These are phyloP conservation scores for Cervus canadensis DNA, from an alignment of 2,113 vertebrate species.

Conservation along the genomic window DNA sequence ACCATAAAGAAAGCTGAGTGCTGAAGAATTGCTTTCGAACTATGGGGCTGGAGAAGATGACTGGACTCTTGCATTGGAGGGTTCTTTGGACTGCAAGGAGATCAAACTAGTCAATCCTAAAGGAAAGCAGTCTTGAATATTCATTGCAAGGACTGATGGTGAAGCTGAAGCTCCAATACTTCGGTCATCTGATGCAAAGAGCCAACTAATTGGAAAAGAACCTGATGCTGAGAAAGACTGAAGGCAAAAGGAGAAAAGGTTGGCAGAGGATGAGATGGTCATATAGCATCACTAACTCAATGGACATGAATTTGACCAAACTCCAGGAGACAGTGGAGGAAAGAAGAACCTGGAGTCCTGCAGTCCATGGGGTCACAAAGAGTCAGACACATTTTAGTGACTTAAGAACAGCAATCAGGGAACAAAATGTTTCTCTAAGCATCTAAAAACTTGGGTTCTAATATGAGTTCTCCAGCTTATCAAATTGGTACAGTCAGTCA, in stretches of 20 bases:
- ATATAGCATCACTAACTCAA: background rate
- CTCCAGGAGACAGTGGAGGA: background rate
- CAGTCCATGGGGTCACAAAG: background rate
- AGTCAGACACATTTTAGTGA: background rate
- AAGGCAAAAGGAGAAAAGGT: background rate
- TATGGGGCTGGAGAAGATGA: background rate
- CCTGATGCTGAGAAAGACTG: background rate
- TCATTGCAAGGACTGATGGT: background rate
- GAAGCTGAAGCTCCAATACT: background rate
- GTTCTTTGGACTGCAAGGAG: background rate
- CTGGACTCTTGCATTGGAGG: background rate
- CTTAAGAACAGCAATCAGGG: background rate
- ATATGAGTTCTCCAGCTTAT: background rate
- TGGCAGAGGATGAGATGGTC: background rate
- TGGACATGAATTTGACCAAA: background rate
- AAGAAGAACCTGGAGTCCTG: background rate
- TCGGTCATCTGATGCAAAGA: background rate
- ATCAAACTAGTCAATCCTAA: background rate
- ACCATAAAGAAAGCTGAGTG: background rate
- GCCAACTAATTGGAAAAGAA: background rate
- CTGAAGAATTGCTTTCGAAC: background rate
- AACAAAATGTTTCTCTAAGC: background rate
- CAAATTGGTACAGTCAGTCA: background rate
- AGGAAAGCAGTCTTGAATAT: background rate
- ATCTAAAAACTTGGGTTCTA: background rate